Evolutionary conservation across 2,113 vertebrate species (phyloP).

Genomic region (Gila orcuttii): DNA sequence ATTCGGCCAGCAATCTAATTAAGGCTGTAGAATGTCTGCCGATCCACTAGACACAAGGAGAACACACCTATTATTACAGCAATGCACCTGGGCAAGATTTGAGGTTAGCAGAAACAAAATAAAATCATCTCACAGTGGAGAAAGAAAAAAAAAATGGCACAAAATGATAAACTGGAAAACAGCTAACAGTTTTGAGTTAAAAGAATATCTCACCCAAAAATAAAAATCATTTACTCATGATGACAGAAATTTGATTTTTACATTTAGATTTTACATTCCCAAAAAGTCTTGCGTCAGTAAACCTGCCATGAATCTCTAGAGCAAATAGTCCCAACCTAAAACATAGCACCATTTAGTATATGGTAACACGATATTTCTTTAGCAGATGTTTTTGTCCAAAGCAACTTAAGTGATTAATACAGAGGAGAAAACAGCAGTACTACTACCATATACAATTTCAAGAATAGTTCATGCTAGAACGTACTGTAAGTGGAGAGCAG

Average conservation of each 20-base stretch:
- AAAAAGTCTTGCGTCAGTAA: background rate
- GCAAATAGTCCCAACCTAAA: background rate
- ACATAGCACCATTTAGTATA: background rate
- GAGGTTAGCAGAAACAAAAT: background rate
- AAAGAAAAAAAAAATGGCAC: background rate
- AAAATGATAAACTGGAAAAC: background rate
- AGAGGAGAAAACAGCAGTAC: background rate
- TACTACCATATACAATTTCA: background rate
- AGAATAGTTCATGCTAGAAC: background rate
- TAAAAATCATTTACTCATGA: background rate
- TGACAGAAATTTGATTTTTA: background rate
- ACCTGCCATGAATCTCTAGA: background rate
- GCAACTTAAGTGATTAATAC: background rate
- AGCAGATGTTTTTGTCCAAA: background rate
- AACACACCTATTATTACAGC: conserved; percentile 10
- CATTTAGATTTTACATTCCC: background rate
- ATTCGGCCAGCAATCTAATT: conserved; percentile 60
- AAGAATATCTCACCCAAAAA: background rate
- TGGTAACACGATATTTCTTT: background rate
- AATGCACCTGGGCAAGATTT: background rate
- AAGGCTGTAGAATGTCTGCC: conserved; percentile 59
- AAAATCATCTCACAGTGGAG: background rate
- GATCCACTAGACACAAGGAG: conserved; percentile 54
- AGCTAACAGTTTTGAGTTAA: background rate
- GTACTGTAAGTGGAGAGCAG: background rate